A percentile compares a stretch with the other conserved stretches of the same genome.
These are phyloP conservation scores for Drosophila phalerata DNA, from an alignment of 2,888 invertebrate species.

Conservation along the genomic window DNA sequence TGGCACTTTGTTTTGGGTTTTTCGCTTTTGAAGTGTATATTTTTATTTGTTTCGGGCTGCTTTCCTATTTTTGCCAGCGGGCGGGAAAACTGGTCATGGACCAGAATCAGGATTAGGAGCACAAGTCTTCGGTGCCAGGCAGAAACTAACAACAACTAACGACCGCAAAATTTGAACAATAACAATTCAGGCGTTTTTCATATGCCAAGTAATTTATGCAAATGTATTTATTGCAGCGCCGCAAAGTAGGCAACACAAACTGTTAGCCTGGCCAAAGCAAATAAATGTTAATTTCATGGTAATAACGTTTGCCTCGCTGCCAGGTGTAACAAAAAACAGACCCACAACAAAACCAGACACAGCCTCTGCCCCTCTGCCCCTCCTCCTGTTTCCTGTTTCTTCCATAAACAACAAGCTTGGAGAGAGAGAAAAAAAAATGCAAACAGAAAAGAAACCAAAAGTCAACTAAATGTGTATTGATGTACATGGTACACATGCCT, in stretches of 20 bases:
- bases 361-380: neutral
- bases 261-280: conserved; percentile 48
- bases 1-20: conserved; percentile 68
- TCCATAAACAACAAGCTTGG: conserved; percentile 38
- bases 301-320: conserved; percentile 65
- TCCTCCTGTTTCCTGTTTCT: neutral
- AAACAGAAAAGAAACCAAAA: conserved; percentile 60
- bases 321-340: conserved; percentile 61
- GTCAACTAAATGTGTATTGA: conserved; percentile 67
- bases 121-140: conserved; percentile 11
- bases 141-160: conserved; percentile 36
- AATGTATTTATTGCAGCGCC: conserved; percentile 73
- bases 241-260: conserved; percentile 40
- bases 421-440: conserved; percentile 19
- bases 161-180: conserved; percentile 26
- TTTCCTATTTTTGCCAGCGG: conserved; percentile 40
- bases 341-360: neutral
- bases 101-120: neutral
- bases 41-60: conserved; percentile 7
- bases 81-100: conserved; percentile 18
- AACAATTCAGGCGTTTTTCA: conserved; percentile 43
- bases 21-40: conserved; percentile 57
- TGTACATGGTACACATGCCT: conserved; percentile 35
- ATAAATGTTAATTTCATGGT: conserved; percentile 79
- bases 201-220: conserved; percentile 67